These are phyloP conservation scores for Triplophysa dalaica DNA, from an alignment of 2,113 vertebrate species.

Conservation along the genomic window DNA sequence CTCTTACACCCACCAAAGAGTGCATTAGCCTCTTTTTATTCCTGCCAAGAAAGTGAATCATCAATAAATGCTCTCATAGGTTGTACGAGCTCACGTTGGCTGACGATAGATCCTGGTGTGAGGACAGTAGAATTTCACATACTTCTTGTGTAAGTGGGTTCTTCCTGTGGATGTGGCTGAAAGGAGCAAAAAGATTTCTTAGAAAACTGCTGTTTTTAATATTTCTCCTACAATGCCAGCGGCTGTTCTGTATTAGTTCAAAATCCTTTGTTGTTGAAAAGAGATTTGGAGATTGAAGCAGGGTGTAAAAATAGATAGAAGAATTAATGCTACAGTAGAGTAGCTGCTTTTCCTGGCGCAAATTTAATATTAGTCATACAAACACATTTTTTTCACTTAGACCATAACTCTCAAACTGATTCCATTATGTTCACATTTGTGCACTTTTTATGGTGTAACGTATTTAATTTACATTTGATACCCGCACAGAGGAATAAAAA, in stretches of 20 bases:
- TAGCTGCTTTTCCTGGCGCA: not conserved
- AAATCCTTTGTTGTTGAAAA: not conserved
- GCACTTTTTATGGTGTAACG: not conserved
- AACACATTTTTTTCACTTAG: not conserved
- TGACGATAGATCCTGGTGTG: conserved; percentile 9
- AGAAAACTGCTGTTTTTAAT: conserved; percentile 11
- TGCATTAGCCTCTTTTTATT: conserved; percentile 30
- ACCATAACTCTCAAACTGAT: not conserved
- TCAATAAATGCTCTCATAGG: conserved; percentile 10
- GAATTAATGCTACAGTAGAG: not conserved
- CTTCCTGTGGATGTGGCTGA: conserved; percentile 4
- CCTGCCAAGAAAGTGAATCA: conserved; percentile 43
- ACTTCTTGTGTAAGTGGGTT: not conserved
- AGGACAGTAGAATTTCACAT: conserved; percentile 17
- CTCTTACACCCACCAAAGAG: conserved; percentile 21
- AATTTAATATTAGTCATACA: not conserved
- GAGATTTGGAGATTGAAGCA: not conserved
- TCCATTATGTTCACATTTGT: not conserved
- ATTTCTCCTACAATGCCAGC: conserved; percentile 5
- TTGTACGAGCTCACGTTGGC: not conserved
- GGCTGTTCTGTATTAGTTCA: not conserved
- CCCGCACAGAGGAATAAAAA: not conserved
- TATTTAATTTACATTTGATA: conserved; percentile 1
- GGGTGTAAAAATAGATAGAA: not conserved
- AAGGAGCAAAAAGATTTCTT: not conserved